Evolutionary conservation across 53 echinoderm and acorn worm species (phyloP).

Genomic region (Apostichopus leukothele): DNA sequence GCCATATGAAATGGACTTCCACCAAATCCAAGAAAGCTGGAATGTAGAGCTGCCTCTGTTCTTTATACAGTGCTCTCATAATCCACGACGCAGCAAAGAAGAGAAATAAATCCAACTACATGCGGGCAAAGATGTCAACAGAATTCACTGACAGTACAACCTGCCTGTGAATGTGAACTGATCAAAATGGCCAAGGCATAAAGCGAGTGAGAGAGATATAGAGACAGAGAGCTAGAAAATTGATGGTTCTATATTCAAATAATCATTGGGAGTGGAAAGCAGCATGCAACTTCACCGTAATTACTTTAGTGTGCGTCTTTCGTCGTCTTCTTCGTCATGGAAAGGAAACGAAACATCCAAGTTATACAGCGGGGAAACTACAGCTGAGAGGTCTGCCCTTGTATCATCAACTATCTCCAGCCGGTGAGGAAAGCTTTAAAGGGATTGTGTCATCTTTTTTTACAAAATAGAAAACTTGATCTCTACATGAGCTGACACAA

Average conservation of each 20-base stretch:
- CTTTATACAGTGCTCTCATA: too few species aligned
- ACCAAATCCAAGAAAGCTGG: background rate
- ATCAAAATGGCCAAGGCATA: background rate
- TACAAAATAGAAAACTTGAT: too few species aligned
- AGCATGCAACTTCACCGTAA: background rate
- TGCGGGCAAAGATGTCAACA: too few species aligned
- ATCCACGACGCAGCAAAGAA: too few species aligned
- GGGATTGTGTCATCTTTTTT: background rate
- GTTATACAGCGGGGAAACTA: background rate
- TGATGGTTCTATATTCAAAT: conserved; percentile 18
- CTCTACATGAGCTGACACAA: too few species aligned
- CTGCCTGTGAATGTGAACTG: background rate
- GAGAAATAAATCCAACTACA: too few species aligned
- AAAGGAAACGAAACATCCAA: background rate
- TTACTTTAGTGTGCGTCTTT: background rate
- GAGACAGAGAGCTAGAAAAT: background rate
- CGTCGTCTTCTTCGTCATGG: background rate
- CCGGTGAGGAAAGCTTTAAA: background rate
- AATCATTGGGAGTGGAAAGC: background rate
- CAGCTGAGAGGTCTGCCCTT: conserved; percentile 2
- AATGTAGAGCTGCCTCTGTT: too few species aligned
- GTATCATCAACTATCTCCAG: background rate
- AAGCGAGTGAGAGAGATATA: background rate
- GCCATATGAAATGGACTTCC: background rate
- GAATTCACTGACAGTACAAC: too few species aligned